These are phyloP conservation scores for Amiota communis DNA, from an alignment of 2,888 invertebrate genomes.

Conservation along the genomic window DNA sequence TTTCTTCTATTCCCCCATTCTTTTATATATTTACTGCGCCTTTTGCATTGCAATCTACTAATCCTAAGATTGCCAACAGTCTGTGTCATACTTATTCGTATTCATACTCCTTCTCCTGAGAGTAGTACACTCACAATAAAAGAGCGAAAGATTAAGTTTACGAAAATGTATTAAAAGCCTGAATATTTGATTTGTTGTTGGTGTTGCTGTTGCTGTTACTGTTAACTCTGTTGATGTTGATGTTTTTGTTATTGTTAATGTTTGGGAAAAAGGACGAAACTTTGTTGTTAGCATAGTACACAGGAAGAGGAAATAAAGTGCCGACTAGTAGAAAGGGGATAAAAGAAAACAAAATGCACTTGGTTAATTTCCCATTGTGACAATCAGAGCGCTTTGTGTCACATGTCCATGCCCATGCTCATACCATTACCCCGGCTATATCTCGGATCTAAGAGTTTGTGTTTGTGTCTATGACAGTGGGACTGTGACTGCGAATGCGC, in stretches of 20 bases:
- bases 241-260: conserved; percentile 11
- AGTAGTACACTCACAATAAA: not conserved
- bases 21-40: not conserved
- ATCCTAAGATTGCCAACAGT: conserved; percentile 8
- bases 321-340: conserved; percentile 4
- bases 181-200: conserved; percentile 28
- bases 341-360: conserved; percentile 61
- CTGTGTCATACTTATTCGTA: not conserved
- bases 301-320: not conserved
- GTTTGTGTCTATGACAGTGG: conserved; percentile 32
- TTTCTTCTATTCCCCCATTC: not conserved
- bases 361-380: conserved; percentile 68
- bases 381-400: conserved; percentile 59
- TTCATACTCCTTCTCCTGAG: not conserved
- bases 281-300: conserved; percentile 2
- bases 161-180: conserved; percentile 25
- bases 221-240: not conserved
- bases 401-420: conserved; percentile 13
- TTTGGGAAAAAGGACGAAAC: not conserved
- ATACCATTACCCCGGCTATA: no score
- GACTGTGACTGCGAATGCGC: not conserved
- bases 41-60: conserved; percentile 17
- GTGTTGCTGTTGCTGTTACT: not conserved
- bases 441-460: conserved; percentile 10
- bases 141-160: not conserved